phyloP scores from a whole-genome alignment of 2,888 invertebrate species.

The Drosophila sordidapex region DNA sequence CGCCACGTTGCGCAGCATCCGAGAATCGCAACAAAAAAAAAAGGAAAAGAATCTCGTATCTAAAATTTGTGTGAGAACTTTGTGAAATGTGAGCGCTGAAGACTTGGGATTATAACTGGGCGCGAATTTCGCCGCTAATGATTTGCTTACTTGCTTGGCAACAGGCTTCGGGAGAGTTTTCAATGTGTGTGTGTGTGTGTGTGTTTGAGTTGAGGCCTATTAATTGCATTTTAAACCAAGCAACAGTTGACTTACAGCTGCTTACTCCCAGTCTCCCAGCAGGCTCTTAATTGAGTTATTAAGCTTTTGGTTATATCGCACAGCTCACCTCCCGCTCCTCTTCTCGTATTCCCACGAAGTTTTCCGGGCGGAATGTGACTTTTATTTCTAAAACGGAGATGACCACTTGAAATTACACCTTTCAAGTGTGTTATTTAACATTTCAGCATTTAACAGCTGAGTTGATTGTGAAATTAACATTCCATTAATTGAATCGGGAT shows the following conservation, averaged over 20 bases:
- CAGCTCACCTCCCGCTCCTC: neutral
- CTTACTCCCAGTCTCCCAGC: constrained; percentile 31
- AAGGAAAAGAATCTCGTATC: constrained; percentile 24
- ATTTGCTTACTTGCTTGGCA: constrained; percentile 74
- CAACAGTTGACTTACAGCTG: constrained; percentile 24
- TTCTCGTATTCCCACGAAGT: neutral
- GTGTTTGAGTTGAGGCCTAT: constrained; percentile 39
- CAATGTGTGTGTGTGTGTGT: constrained; percentile 11
- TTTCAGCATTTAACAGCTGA: neutral
- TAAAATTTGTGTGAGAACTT: constrained; percentile 76
- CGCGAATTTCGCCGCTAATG: constrained; percentile 69
- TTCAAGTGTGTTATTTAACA: neutral
- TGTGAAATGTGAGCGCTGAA: constrained; percentile 43
- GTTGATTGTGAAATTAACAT: constrained; percentile 15
- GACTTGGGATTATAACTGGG: constrained; percentile 65
- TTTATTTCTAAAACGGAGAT: constrained; percentile 45
- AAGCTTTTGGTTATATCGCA: constrained; percentile 35
- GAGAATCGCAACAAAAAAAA: constrained; percentile 27
- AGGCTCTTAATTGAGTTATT: constrained; percentile 69
- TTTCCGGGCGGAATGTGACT: constrained; percentile 18
- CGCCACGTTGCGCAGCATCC: constrained; percentile 58
- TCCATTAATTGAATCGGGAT: constrained; percentile 1
- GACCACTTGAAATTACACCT: constrained; percentile 18
- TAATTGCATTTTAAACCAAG: constrained; percentile 64
- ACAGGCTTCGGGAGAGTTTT: constrained; percentile 39